phyloP scores from a whole-genome alignment of 2,113 vertebrate genomes.

The Bufo bufo region DNA sequence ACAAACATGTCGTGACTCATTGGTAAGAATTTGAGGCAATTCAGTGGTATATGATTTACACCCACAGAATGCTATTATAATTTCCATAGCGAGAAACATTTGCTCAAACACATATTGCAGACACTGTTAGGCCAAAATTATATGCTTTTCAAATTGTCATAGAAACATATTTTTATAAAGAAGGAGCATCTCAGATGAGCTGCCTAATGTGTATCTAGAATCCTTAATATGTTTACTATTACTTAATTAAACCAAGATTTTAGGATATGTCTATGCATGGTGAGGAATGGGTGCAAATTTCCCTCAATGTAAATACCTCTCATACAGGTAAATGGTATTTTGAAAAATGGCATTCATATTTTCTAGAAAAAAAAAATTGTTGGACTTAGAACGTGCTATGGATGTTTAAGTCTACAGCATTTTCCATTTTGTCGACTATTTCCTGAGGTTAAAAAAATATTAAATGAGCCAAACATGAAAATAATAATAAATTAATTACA shows the following conservation, averaged over 20 bases:
- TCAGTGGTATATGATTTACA: conserved; percentile 54
- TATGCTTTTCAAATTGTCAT: conserved; percentile 43
- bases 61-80: conserved; percentile 56
- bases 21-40: conserved; percentile 26
- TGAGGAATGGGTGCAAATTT: neutral
- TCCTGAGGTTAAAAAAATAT: no score
- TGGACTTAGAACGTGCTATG: neutral
- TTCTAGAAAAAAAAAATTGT: neutral
- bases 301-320: neutral
- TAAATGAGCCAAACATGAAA: no score
- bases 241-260: conserved; percentile 8
- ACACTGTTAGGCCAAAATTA: conserved; percentile 38
- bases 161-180: conserved; percentile 43
- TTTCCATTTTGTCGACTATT: no score
- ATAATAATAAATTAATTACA: no score
- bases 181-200: neutral
- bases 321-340: neutral
- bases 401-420: no score
- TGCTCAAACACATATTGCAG: conserved; percentile 26
- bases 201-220: neutral
- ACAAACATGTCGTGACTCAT: conserved; percentile 53
- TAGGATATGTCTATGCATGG: neutral
- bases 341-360: neutral
- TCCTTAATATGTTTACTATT: neutral
- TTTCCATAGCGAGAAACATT: conserved; percentile 51